phyloP scores from a whole-genome alignment of 2,888 invertebrate genomes.

The Pseudoips prasinana region DNA sequence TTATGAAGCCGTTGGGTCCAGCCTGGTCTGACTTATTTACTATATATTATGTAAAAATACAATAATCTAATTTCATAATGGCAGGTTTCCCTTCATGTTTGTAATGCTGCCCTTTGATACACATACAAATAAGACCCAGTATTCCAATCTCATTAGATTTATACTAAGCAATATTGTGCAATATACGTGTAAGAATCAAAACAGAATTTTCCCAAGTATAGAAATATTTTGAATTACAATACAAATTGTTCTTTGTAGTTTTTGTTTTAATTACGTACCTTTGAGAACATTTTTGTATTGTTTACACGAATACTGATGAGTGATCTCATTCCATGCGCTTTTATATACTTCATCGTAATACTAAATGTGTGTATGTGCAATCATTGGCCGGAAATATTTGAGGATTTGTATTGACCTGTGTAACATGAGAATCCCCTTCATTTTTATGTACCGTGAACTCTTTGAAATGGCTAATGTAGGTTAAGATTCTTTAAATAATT shows the following conservation, averaged over 20 bases:
- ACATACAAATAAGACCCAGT: slow-evolving; percentile 20
- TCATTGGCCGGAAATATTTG: slow-evolving; percentile 26
- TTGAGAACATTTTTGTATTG: slow-evolving; percentile 54
- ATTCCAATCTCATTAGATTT: not conserved
- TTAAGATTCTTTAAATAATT: too few species aligned
- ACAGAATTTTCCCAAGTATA: slow-evolving; percentile 26
- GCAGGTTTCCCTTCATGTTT: too few species aligned
- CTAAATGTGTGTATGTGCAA: slow-evolving; percentile 19
- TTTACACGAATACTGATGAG: slow-evolving; percentile 43
- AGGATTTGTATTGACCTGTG: slow-evolving; percentile 15
- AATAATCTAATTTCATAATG: too few species aligned
- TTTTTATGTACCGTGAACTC: slow-evolving; percentile 4
- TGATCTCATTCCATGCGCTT: slow-evolving; percentile 25
- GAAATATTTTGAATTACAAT: slow-evolving; percentile 25
- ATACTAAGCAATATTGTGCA: slow-evolving; percentile 18
- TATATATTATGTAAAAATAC: too few species aligned
- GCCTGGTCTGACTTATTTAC: too few species aligned
- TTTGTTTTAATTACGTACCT: slow-evolving; percentile 45
- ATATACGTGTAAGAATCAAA: slow-evolving; percentile 20
- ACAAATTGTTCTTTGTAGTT: slow-evolving; percentile 26
- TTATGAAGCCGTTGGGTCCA: too few species aligned
- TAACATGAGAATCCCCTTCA: slow-evolving; percentile 8
- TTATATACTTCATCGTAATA: slow-evolving; percentile 39
- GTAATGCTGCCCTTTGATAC: too few species aligned
- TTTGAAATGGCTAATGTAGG: too few species aligned